Evolutionary conservation across 2,797 vertebrate species (phyloP), one percentile per base, ranked within the genome.

Genomic region (Macroramphosus scolopax): DNA sequence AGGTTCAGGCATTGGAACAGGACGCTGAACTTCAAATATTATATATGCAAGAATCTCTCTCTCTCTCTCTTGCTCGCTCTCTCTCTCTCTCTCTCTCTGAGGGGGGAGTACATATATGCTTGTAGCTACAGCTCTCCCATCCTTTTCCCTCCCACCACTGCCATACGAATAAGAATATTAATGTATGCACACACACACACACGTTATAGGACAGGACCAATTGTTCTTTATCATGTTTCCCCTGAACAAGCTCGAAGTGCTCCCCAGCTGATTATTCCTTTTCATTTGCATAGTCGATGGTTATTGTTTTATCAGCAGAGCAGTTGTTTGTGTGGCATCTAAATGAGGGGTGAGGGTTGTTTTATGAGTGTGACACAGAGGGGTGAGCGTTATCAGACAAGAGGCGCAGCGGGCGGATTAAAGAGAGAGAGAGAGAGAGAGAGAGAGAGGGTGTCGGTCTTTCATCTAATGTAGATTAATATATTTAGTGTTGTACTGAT

Each of bases 211-310:
- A 20, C 13, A 48, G 26, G 31, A 22, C 33, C 3, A 7, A 6
- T 5, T 16, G 47, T 40, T 41, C 16, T n/a, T 30, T 30, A 4
- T 30, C 29, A 7, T 14, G 11, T 15, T 17, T 7, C 9, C n/a
- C 9, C 13, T 30, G 26, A 52, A 41, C 41, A 52, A 56, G 42
- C 12, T 17, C 34, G 38, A 48, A 35, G 43, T 30, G 29, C 9
- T 29, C 26, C 26, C 26, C 26, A 11, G 40, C 8, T 33, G 30
- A 26, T 52, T 38, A 52, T 53, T 53, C 24, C 5, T 56, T 33
- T 52, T 53, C 17, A 51, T 64, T 50, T 64, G 20, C 63, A 57
- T 68, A 50, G 51, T 44, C 67, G 50, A 67, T 40, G 17, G 8
- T 30, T 51, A 25, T 51, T 47, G 10, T 36, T 15, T 15, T 35